Evolutionary conservation across 2,888 invertebrate species (phyloP), one percentile per base, ranked within the genome.

Genomic region (Seira musarum): DNA sequence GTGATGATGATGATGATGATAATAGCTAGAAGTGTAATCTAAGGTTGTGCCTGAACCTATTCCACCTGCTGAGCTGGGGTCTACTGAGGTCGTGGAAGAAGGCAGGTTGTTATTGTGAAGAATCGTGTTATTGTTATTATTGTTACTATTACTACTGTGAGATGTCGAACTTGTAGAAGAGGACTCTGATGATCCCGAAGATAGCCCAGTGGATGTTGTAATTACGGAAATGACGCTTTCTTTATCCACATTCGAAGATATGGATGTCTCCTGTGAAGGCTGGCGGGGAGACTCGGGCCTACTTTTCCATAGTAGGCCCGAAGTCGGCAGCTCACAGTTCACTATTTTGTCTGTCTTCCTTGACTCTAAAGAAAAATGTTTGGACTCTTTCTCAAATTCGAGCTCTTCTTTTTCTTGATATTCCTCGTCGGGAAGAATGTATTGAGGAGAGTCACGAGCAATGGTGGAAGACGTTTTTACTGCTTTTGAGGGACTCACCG

Each of bases 251-350:
- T 49, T 63, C 57, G 53, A 25, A 46, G 75, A 61, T 68, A 60
- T 63, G 35, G 61, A 40, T 25, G 69, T 19, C 30, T 30, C 30
- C 30, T 30, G 30, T 35, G 71, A 24, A 68, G 68, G 35, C 70
- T 75, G 57, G 25, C 64, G 75, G 53, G 77, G 57, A 61, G 81
- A 75, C 70, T 82, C 85, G 85, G 85, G 85, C 85, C 85, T 85
- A 85, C 83, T 80, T 82, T 81, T 82, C 84, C 82, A 85, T 78
- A 84, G 82, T 85, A 84, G 84, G 84, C 85, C 85, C 85, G 84
- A 83, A 67, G 83, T 76, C 82, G 82, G 79, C 57, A 77, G 73
- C 80, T 84, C 85, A 82, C 84, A 85, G 70, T 85, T 84, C 68
- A 85, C 85, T 84, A 85, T 85, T 83, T 85, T 85, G 85, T 79